Percentiles rank a stretch among this genome's conserved stretches.
Evolutionary conservation across 1,140 invertebrate genomes (phyloP).

Genomic region (Nixonia krombeini): DNA sequence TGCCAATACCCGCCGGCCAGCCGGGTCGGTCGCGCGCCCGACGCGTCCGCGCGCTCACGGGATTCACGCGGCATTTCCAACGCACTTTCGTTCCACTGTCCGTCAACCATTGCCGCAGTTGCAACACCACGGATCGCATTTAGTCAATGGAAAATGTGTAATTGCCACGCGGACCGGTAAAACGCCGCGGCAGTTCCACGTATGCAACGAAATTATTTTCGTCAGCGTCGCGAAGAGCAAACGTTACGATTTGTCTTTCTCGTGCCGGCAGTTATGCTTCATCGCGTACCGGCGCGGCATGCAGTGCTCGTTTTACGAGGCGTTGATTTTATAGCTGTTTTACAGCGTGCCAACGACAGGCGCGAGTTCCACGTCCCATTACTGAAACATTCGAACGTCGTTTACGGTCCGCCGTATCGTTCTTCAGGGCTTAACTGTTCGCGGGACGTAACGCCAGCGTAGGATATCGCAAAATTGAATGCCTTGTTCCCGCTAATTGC

Average conservation of each 20-base stretch:
- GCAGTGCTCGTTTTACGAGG: slow-evolving; percentile 42
- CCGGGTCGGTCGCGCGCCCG: slow-evolving; percentile 12
- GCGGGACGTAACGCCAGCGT: slow-evolving; percentile 38
- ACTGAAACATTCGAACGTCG: slow-evolving; percentile 65
- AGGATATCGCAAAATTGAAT: slow-evolving; percentile 54
- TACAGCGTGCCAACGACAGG: slow-evolving; percentile 62
- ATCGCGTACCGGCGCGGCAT: too few species aligned
- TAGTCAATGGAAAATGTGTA: too few species aligned
- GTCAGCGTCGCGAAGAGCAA: too few species aligned
- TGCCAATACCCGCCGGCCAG: slow-evolving; percentile 39
- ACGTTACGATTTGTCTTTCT: too few species aligned
- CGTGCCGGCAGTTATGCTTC: background rate
- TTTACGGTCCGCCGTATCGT: slow-evolving; percentile 59
- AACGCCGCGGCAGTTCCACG: too few species aligned
- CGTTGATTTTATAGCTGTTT: slow-evolving; percentile 64
- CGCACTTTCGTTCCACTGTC: too few species aligned
- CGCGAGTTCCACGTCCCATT: slow-evolving; percentile 66
- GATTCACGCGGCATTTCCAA: slow-evolving; percentile 26
- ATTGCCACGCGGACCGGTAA: too few species aligned
- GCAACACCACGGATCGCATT: too few species aligned
- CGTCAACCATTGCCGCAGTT: too few species aligned
- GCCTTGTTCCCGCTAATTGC: slow-evolving; percentile 36
- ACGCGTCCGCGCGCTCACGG: slow-evolving; percentile 17
- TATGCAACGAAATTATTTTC: too few species aligned
- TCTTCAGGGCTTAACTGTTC: slow-evolving; percentile 54